phyloP scores from a whole-genome alignment of 92 coral and sea anemone species.

The Phenganax marumi region DNA sequence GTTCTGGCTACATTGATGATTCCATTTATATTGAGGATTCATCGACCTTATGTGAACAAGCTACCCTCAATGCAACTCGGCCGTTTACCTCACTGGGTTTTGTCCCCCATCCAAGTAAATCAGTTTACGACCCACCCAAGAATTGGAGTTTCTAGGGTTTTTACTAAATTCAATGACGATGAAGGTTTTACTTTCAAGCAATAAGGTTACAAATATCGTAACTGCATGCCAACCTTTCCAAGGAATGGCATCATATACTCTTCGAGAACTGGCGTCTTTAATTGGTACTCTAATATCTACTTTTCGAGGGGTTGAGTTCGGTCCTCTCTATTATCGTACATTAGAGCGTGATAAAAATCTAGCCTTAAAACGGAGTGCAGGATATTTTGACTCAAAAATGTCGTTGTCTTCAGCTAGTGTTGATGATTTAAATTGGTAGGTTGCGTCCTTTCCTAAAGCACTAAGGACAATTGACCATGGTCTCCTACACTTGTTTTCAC shows the following conservation, averaged over 20 bases:
- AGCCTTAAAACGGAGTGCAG: conserved; percentile 26
- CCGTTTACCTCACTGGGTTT: conserved; percentile 39
- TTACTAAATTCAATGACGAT: too few species aligned
- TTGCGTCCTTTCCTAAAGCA: conserved; percentile 32
- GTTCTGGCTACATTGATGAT: conserved; percentile 57
- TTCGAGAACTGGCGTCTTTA: conserved; percentile 21
- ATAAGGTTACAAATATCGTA: too few species aligned
- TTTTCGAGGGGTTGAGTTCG: too few species aligned
- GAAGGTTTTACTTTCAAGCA: conserved; percentile 15
- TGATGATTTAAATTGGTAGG: conserved; percentile 52
- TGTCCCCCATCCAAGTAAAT: conserved; percentile 39
- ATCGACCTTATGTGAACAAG: conserved; percentile 5
- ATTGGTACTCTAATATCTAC: too few species aligned
- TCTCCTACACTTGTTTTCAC: conserved; percentile 33
- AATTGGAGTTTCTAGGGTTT: too few species aligned
- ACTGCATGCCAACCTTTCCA: too few species aligned
- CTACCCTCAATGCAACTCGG: conserved; percentile 13
- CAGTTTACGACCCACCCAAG: conserved; percentile 39
- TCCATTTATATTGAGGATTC: conserved; percentile 55
- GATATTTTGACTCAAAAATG: conserved; percentile 51
- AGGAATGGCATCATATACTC: too few species aligned
- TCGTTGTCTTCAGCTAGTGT: conserved; percentile 32
- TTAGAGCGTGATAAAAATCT: too few species aligned
- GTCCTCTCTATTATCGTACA: too few species aligned
- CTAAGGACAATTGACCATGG: conserved; percentile 32